Percentiles rank a stretch among this genome's conserved stretches.
Evolutionary conservation across 2,888 invertebrate genomes (phyloP).

Genomic region (Machimus atricapillus): DNA sequence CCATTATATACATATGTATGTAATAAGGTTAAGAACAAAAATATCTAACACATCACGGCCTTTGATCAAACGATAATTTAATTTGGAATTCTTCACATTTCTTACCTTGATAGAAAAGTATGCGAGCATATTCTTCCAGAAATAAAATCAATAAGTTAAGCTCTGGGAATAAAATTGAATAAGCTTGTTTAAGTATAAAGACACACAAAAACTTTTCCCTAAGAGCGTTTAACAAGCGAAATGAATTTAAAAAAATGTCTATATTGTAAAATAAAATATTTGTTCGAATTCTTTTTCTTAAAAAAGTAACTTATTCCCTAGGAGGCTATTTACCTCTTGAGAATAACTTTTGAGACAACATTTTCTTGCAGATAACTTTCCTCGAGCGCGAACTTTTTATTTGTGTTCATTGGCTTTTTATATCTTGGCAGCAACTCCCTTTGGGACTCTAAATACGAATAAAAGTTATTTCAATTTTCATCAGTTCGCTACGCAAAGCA

Average conservation of each 20-base stretch:
- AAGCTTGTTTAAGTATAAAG: background rate
- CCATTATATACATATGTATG: no score
- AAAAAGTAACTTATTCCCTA: background rate
- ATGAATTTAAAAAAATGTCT: background rate
- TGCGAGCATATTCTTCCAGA: background rate
- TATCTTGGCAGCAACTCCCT: background rate
- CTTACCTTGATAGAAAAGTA: background rate
- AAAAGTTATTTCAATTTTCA: background rate
- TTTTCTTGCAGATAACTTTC: background rate
- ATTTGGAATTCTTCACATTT: background rate
- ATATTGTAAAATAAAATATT: background rate
- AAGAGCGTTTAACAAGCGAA: background rate
- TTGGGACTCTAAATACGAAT: background rate
- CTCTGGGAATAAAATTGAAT: background rate
- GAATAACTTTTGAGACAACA: background rate
- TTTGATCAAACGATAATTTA: no score
- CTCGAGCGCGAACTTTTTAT: background rate
- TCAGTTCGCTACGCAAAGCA: background rate
- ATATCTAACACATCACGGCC: no score
- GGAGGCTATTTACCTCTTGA: background rate
- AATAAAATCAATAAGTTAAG: background rate
- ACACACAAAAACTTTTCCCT: background rate
- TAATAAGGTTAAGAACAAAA: no score
- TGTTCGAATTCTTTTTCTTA: background rate
- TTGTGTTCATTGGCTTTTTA: background rate